A percentile compares a stretch with the other conserved stretches of the same genome.
Conservation (phyloP, 2,888 invertebrate species). For the Epicampocera succincta region DNA sequence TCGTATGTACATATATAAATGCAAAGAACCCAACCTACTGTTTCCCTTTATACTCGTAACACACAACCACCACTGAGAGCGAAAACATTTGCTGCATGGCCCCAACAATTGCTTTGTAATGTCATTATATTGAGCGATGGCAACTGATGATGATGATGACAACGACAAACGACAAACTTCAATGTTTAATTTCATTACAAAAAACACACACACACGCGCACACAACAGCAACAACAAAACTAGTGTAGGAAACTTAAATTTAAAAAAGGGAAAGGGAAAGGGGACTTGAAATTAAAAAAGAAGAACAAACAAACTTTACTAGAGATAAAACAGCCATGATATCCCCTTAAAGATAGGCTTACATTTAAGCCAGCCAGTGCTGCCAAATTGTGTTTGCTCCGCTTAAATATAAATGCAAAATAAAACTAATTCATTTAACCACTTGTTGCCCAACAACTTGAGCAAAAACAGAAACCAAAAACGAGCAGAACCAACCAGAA, state of each 20-base stretch:
- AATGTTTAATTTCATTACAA: slow-evolving; percentile 28
- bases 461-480: neutral
- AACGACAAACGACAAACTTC: slow-evolving; percentile 75
- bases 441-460: slow-evolving; percentile 50
- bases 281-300: neutral
- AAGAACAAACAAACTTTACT: slow-evolving; percentile 41
- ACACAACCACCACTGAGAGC: slow-evolving; percentile 42
- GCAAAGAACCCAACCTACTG: slow-evolving; percentile 28
- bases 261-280: slow-evolving; percentile 57
- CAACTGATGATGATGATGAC: slow-evolving; percentile 75
- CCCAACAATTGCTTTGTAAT: slow-evolving; percentile 77
- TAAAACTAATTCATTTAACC: slow-evolving; percentile 63
- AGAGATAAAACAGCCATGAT: slow-evolving; percentile 55
- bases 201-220: no score
- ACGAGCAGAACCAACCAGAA: slow-evolving; percentile 15
- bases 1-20: slow-evolving; percentile 17
- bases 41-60: slow-evolving; percentile 33
- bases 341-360: neutral
- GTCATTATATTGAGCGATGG: slow-evolving; percentile 81
- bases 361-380: slow-evolving; percentile 15
- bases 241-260: slow-evolving; percentile 31
- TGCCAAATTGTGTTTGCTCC: slow-evolving; percentile 16
- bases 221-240: slow-evolving; percentile 1
- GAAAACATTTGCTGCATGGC: slow-evolving; percentile 46
- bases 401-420: slow-evolving; percentile 51